A percentile compares a stretch with the other conserved stretches of the same genome.
Conservation (phyloP, 2,888 invertebrate species). For the Phorcus lineatus region DNA sequence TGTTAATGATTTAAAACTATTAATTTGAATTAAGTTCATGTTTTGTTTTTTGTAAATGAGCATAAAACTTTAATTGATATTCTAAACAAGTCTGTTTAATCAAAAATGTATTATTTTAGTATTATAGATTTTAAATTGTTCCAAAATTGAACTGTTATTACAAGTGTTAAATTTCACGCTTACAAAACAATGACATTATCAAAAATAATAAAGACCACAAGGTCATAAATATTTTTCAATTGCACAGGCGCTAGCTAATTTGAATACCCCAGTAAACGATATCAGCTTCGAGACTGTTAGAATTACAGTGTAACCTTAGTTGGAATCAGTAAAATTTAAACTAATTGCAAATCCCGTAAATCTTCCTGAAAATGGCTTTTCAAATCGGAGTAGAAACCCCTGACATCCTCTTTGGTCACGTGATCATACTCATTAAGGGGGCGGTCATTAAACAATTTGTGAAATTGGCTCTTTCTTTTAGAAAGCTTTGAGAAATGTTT, state of each 20-base stretch:
- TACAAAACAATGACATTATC: too few relatives aligned
- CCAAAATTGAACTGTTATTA: too few relatives aligned
- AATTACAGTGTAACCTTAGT: background rate
- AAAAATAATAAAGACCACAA: too few relatives aligned
- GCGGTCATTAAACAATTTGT: slow-evolving; percentile 7
- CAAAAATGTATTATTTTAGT: too few relatives aligned
- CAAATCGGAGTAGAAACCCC: background rate
- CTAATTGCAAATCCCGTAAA: slow-evolving; percentile 1
- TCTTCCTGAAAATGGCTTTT: background rate
- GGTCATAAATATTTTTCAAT: background rate
- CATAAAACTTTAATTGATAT: too few relatives aligned
- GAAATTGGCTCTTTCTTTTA: background rate
- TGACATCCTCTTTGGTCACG: background rate
- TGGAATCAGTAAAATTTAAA: background rate
- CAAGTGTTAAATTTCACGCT: too few relatives aligned
- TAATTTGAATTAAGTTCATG: too few relatives aligned
- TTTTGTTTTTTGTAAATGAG: too few relatives aligned
- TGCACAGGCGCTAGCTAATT: background rate
- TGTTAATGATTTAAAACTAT: too few relatives aligned
- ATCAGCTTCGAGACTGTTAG: background rate
- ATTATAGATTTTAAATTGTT: too few relatives aligned
- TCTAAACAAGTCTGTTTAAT: too few relatives aligned
- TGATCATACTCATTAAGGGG: background rate
- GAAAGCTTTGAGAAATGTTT: background rate
- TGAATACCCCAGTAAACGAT: background rate